Evolutionary conservation across 1,140 invertebrate species (phyloP).

Genomic region (Drosophila sp.): DNA sequence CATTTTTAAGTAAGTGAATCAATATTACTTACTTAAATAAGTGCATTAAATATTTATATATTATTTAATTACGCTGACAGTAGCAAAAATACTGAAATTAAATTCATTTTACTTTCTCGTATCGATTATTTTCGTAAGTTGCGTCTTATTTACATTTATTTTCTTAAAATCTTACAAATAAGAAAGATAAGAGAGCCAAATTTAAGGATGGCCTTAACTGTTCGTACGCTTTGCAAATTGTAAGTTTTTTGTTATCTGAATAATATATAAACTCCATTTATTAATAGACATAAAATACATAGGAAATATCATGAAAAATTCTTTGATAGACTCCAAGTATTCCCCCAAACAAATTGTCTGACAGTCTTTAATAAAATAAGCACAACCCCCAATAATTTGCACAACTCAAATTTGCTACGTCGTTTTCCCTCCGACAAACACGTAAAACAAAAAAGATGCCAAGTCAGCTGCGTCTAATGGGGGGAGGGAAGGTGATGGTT

Average conservation of each 20-base stretch:
- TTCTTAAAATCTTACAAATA: too few species aligned
- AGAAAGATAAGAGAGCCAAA: too few species aligned
- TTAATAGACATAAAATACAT: conserved; percentile 25
- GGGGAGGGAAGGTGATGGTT: not conserved
- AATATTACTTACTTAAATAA: too few species aligned
- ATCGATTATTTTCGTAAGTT: too few species aligned
- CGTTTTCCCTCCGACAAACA: conserved; percentile 8
- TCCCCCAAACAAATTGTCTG: conserved; percentile 33
- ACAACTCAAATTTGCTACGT: conserved; percentile 11
- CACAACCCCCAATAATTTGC: conserved; percentile 62
- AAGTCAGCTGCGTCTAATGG: conserved; percentile 48
- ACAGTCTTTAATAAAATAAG: conserved; percentile 49
- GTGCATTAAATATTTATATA: too few species aligned
- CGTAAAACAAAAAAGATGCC: conserved; percentile 57
- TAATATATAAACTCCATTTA: conserved; percentile 27
- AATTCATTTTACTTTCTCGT: too few species aligned
- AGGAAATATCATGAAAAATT: conserved; percentile 7
- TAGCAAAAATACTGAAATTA: too few species aligned
- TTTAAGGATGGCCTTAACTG: too few species aligned
- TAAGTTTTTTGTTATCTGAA: not conserved
- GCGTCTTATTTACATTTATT: too few species aligned
- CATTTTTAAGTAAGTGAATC: too few species aligned
- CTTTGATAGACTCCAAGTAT: conserved; percentile 29
- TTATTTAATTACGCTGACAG: too few species aligned
- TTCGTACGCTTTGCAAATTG: not conserved